These are phyloP conservation scores for Drosophila buzzatii DNA, from an alignment of 2,888 invertebrate genomes.

Conservation along the genomic window DNA sequence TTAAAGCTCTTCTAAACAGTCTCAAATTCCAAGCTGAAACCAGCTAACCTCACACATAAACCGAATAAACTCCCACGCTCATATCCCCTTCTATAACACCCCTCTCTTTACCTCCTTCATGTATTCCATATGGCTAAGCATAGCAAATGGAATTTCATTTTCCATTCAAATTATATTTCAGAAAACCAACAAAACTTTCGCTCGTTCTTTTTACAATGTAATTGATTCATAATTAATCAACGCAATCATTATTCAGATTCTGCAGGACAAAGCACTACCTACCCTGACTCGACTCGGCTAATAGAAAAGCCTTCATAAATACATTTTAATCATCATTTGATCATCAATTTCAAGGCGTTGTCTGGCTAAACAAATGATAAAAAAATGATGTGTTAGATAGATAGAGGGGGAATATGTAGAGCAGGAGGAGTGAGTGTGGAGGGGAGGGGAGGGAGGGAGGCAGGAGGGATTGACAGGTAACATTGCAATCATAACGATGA, in stretches of 20 bases:
- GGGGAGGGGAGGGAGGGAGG: neutral
- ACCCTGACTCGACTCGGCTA: neutral
- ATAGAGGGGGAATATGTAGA: neutral
- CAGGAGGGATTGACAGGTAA: slow-evolving; percentile 30
- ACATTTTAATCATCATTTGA: slow-evolving; percentile 80
- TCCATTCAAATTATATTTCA: slow-evolving; percentile 4
- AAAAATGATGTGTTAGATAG: slow-evolving; percentile 15
- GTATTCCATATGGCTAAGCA: neutral
- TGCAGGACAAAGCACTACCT: neutral
- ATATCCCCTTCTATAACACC: too few relatives aligned
- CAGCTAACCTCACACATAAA: neutral
- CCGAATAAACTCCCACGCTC: neutral
- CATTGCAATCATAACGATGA: slow-evolving; percentile 79
- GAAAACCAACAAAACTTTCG: neutral
- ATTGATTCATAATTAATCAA: slow-evolving; percentile 80
- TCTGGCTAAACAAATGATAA: slow-evolving; percentile 52
- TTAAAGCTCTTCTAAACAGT: neutral
- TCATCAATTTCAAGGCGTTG: slow-evolving; percentile 76
- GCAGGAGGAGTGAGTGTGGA: neutral
- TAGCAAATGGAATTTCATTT: slow-evolving; percentile 39
- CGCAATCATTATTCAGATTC: slow-evolving; percentile 67
- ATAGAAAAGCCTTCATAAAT: slow-evolving; percentile 40
- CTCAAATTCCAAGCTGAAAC: neutral
- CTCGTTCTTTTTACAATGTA: slow-evolving; percentile 60
- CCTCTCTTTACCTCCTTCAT: neutral